Evolutionary conservation across 2,113 vertebrate species (phyloP), one percentile per base, ranked within the genome.

Genomic region (Otocyon megalotis): DNA sequence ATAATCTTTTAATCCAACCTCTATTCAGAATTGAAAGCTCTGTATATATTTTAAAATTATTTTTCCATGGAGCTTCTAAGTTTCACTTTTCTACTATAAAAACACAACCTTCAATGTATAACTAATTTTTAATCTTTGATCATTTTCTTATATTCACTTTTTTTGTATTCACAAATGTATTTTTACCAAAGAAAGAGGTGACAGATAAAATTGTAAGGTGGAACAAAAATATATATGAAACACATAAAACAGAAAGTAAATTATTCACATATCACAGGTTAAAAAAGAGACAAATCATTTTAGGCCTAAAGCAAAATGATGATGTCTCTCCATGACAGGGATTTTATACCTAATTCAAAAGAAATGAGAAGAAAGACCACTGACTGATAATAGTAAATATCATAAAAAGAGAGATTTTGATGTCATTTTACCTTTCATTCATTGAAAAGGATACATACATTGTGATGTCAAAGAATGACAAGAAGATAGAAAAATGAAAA

Each of bases 321-420:
- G 88, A 76, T 69, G 2, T 69, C 50, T 92, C 53, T 96, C 97
- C 30, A 92, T 94, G 97, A 96, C 37, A 97, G 87, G 35, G 0
- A 1, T 0, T 92, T 98, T 95, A 37, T 82, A 96, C 74, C 0
- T 95, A 82, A 97, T 96, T 97, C 30, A 98, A 97, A 97, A 32
- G 72, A 97, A 98, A 97, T 32, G 5, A 16, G 71, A 89, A 37
- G 71, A 93, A 97, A 96, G 3, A 10, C 8, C 80, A 74, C 13
- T 94, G 58, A 97, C 10, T 96, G 67, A 94, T 94, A 88, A 95
- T 6, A 82, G 8, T 62, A 97, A 98, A 90, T 14, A 90, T 88
- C 3, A 76, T 2, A 16, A 94, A 88, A 89, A 95, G 28, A 97
- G n/a, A 92, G 4, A 71, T 96, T 98, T 97, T 98, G 32, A 62